These are phyloP conservation scores for Uloborus plumipes DNA, from an alignment of 2,888 invertebrate species.

Conservation along the genomic window DNA sequence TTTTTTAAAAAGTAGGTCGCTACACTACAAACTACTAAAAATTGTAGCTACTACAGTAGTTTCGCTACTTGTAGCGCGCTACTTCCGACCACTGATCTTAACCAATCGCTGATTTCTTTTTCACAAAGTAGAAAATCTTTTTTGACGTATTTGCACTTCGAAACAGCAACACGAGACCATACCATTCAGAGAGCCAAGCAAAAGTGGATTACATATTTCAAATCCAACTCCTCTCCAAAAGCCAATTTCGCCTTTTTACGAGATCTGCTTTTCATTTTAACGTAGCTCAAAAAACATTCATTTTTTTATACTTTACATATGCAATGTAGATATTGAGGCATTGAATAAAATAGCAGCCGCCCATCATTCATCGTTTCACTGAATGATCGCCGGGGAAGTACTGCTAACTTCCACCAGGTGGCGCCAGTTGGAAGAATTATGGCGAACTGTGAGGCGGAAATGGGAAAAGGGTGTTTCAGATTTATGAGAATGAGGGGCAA, in stretches of 20 bases:
- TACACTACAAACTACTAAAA: no score
- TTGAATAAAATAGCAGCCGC: conserved; percentile 42
- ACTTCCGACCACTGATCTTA: no score
- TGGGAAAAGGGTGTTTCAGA: no score
- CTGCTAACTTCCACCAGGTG: conserved; percentile 26
- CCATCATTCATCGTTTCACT: conserved; percentile 26
- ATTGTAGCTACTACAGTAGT: no score
- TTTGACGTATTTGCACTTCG: no score
- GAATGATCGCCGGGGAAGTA: background rate
- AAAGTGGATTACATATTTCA: conserved; percentile 38
- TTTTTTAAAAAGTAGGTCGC: no score
- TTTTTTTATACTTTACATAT: no score
- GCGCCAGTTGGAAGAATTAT: conserved; percentile 31
- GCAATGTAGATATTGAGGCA: background rate
- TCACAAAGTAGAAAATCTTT: no score
- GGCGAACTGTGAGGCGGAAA: no score
- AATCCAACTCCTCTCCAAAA: conserved; percentile 32
- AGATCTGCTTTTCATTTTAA: conserved; percentile 44
- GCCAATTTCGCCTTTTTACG: conserved; percentile 43
- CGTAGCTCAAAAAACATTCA: conserved; percentile 1
- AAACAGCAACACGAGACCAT: background rate
- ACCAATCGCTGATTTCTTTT: no score
- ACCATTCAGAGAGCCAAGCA: background rate
- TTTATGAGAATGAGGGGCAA: no score
- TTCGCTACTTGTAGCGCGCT: no score